phyloP scores from a whole-genome alignment of 2,113 vertebrate species.

The Microtus montanus region DNA sequence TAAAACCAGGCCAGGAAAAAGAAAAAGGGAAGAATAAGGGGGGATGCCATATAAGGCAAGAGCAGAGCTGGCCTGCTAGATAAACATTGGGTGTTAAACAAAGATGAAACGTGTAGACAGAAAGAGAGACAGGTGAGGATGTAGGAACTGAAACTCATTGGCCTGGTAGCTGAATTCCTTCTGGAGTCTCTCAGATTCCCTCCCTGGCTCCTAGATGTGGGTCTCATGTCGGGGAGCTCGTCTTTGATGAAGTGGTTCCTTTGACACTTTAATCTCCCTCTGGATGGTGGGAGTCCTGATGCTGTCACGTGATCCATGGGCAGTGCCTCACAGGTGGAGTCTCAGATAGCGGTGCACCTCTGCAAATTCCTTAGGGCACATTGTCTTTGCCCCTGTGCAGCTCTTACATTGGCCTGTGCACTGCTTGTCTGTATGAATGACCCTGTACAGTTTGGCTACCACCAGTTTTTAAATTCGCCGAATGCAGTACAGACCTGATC shows the following conservation, averaged over 20 bases:
- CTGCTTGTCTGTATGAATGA: neutral
- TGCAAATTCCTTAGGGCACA: neutral
- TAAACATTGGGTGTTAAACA: neutral
- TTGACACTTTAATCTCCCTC: neutral
- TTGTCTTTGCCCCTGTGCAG: too few relatives aligned
- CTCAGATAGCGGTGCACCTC: neutral
- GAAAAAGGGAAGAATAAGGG: neutral
- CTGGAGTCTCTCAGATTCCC: neutral
- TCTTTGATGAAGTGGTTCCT: neutral
- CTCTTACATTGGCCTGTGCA: neutral
- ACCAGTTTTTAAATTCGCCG: neutral
- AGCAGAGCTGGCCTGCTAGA: neutral
- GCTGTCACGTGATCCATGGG: too few relatives aligned
- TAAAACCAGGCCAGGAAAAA: neutral
- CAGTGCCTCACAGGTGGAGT: too few relatives aligned
- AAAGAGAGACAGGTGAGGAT: neutral
- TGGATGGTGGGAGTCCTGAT: neutral
- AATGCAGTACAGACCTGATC: neutral
- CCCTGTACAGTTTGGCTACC: neutral
- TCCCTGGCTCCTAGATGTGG: neutral
- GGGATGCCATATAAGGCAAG: too few relatives aligned
- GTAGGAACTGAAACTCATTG: neutral
- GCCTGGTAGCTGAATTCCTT: neutral
- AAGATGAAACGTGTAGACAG: neutral
- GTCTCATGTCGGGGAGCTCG: neutral